Evolutionary conservation across 2,113 vertebrate genomes (phyloP), one percentile per base, ranked within the genome.

Genomic region (Tiliqua scincoides): DNA sequence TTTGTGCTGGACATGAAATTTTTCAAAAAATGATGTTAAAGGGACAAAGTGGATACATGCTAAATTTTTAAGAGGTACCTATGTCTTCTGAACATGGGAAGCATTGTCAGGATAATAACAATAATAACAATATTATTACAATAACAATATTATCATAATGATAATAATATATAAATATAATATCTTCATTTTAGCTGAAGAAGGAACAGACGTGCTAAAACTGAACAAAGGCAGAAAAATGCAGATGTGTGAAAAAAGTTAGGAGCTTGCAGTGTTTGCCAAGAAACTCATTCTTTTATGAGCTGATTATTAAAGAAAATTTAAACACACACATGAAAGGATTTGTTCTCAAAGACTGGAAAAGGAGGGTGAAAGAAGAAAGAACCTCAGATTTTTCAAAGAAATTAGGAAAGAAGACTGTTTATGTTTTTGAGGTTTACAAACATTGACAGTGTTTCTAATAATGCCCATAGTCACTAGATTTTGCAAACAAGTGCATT

Each of bases 261-360:
- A 35, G 57, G 23, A 40, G 65, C 40, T 48, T 48, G 40, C 35
- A 85, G 57, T 6, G 11, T 37, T 79, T 85, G 76, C 67, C 68
- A 79, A 85, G 40, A 20, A 48, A 25, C 37, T 48, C 1, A 14
- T 57, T 79, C 61, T 70, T 71, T 73, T 62, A 48, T 79, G 32
- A 40, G 72, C 57, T 63, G 35, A 71, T 48, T 30, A 48, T 43
- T 72, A 80, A 86, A 86, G 84, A 86, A 79, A 71, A 86, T 80
- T 43, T 80, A 79, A 80, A 86, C 59, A 27, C 9, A 14, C 14
- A 79, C 76, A 79, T 83, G 70, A 85, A 85, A 79, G 76, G 6
- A n/a, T 27, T 72, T 71, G 67, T 14, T 48, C 68, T 35, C 68
- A 86, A 79, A 85, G 67, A 32, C 27, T 71, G 54, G 21, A 65